These are phyloP conservation scores for Tigriopus californicus DNA, from an alignment of 2,888 invertebrate genomes.

Conservation along the genomic window DNA sequence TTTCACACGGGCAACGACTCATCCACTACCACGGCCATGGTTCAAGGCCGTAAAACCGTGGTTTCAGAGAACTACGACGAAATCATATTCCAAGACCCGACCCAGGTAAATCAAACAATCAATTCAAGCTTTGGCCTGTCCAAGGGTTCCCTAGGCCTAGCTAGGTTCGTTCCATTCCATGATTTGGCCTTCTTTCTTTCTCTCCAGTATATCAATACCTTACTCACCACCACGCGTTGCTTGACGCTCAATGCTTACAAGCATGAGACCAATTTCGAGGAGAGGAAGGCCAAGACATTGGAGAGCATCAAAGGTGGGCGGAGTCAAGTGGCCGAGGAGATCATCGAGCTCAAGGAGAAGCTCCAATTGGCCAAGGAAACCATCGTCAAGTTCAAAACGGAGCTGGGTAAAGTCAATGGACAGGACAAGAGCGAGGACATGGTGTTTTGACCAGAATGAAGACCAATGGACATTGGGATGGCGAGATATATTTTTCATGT, in stretches of 20 bases:
- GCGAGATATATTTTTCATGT: neutral
- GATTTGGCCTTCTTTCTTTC: neutral
- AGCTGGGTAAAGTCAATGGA: conserved; percentile 17
- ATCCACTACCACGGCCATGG: conserved; percentile 10
- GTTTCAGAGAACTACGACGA: conserved; percentile 91
- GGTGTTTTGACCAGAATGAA: neutral
- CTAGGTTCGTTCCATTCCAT: neutral
- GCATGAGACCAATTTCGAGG: conserved; percentile 51
- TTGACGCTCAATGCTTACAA: conserved; percentile 50
- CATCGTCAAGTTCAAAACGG: conserved; percentile 36
- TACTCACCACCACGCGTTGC: conserved; percentile 54
- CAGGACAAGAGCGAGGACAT: neutral
- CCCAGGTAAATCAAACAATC: neutral
- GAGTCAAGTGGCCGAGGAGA: conserved; percentile 59
- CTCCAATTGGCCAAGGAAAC: conserved; percentile 66
- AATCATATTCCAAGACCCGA: conserved; percentile 53
- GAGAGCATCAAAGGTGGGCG: conserved; percentile 57
- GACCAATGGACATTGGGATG: neutral
- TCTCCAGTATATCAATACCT: conserved; percentile 49
- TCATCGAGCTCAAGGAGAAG: conserved; percentile 62
- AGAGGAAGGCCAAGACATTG: conserved; percentile 29
- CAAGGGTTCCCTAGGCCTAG: neutral
- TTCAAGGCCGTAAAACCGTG: conserved; percentile 40
- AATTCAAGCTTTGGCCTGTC: neutral
- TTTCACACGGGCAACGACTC: conserved; percentile 52